phyloP scores from a whole-genome alignment of 2,888 invertebrate species.

The Chironomus riparius region DNA sequence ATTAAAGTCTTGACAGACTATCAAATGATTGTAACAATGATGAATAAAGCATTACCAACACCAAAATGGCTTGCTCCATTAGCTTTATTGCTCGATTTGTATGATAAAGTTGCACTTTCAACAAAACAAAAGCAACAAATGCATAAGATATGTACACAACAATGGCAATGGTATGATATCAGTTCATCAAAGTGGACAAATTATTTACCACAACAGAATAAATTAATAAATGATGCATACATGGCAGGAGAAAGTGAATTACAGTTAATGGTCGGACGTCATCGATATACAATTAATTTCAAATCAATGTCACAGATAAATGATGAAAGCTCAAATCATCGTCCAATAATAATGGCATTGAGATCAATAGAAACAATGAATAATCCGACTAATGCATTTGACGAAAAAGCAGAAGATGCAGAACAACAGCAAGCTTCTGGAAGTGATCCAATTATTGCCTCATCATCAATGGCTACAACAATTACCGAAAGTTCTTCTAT shows the following conservation, averaged over 20 bases:
- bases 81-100: conserved; percentile 62
- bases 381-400: conserved; percentile 24
- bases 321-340: conserved; percentile 72
- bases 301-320: conserved; percentile 74
- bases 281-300: conserved; percentile 68
- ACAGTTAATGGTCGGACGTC: conserved; percentile 61
- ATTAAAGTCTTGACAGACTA: conserved; percentile 26
- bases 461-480: neutral
- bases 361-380: conserved; percentile 36
- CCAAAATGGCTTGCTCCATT: conserved; percentile 70
- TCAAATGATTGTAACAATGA: conserved; percentile 27
- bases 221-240: conserved; percentile 68
- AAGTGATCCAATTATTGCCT: neutral
- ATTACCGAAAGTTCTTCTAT: neutral
- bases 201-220: conserved; percentile 62
- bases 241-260: conserved; percentile 59
- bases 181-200: conserved; percentile 71
- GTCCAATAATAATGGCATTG: conserved; percentile 63
- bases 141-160: conserved; percentile 50
- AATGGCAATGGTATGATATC: conserved; percentile 79
- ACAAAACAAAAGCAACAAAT: conserved; percentile 57
- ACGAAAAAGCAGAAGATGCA: conserved; percentile 32
- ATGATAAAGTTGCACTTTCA: conserved; percentile 64
- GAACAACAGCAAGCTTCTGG: neutral
- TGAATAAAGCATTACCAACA: conserved; percentile 37